Evolutionary conservation across 2,888 invertebrate genomes (phyloP).

Genomic region (Eilema depressum): DNA sequence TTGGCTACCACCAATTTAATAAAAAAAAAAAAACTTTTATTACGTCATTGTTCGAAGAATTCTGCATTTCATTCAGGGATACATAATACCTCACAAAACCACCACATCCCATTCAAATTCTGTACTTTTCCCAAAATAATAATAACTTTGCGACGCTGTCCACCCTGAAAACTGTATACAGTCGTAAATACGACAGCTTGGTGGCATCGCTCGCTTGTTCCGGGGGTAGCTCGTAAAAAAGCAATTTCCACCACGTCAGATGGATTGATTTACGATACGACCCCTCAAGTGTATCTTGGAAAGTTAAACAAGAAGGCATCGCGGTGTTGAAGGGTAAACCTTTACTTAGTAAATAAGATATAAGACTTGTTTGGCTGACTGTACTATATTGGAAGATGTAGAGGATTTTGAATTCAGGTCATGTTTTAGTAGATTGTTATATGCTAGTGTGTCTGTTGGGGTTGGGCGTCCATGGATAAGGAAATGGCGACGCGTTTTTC

Average conservation of each 20-base stretch:
- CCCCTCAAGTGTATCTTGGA: slow-evolving; percentile 61
- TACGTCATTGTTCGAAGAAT: too few species aligned
- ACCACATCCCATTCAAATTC: not conserved
- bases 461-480: too few species aligned
- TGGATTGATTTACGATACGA: slow-evolving; percentile 77
- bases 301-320: slow-evolving; percentile 55
- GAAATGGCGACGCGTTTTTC: too few species aligned
- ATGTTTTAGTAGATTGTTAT: not conserved
- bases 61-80: not conserved
- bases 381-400: slow-evolving; percentile 14
- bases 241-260: slow-evolving; percentile 70
- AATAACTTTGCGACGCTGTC: not conserved
- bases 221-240: slow-evolving; percentile 65
- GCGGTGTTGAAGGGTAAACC: slow-evolving; percentile 49
- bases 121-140: not conserved
- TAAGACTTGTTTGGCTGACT: slow-evolving; percentile 27
- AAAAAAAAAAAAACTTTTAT: too few species aligned
- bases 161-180: slow-evolving; percentile 7
- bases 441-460: not conserved
- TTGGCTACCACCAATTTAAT: too few species aligned
- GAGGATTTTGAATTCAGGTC: slow-evolving; percentile 14
- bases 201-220: slow-evolving; percentile 28
- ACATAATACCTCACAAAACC: not conserved
- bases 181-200: slow-evolving; percentile 20
- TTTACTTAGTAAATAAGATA: slow-evolving; percentile 55